Evolutionary conservation across 2,888 invertebrate genomes (phyloP).

Genomic region (Clivina fossor): DNA sequence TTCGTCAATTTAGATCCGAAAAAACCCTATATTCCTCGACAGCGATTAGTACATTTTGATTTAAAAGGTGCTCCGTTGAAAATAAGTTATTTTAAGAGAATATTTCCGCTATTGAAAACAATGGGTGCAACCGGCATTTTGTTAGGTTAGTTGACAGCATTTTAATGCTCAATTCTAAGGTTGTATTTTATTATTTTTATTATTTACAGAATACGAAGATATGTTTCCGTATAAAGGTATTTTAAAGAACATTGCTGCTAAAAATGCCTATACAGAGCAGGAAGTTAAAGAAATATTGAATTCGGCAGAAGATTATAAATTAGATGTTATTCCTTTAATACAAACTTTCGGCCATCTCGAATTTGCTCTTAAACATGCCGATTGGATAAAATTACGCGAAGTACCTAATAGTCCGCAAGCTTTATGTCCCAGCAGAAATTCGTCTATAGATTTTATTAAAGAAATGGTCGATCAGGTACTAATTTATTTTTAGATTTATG

Average conservation of each 20-base stretch:
- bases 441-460: conserved; percentile 62
- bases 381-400: conserved; percentile 66
- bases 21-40: conserved; percentile 55
- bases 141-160: conserved; percentile 44
- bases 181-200: background rate
- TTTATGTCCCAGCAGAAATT: conserved; percentile 68
- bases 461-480: conserved; percentile 71
- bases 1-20: conserved; percentile 51
- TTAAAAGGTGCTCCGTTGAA: conserved; percentile 77
- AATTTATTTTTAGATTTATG: conserved; percentile 6
- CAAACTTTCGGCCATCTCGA: conserved; percentile 80
- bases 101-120: conserved; percentile 60
- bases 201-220: conserved; percentile 74
- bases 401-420: conserved; percentile 69
- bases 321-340: conserved; percentile 72
- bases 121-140: conserved; percentile 71
- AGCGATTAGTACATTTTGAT: conserved; percentile 71
- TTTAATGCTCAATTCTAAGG: conserved; percentile 17
- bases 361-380: conserved; percentile 67
- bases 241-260: conserved; percentile 58
- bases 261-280: conserved; percentile 62
- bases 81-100: conserved; percentile 60
- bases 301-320: conserved; percentile 57
- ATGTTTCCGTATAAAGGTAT: conserved; percentile 74
- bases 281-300: conserved; percentile 62